Evolutionary conservation across 2,113 vertebrate genomes (phyloP).

Genomic region (Bujurquina vittata): DNA sequence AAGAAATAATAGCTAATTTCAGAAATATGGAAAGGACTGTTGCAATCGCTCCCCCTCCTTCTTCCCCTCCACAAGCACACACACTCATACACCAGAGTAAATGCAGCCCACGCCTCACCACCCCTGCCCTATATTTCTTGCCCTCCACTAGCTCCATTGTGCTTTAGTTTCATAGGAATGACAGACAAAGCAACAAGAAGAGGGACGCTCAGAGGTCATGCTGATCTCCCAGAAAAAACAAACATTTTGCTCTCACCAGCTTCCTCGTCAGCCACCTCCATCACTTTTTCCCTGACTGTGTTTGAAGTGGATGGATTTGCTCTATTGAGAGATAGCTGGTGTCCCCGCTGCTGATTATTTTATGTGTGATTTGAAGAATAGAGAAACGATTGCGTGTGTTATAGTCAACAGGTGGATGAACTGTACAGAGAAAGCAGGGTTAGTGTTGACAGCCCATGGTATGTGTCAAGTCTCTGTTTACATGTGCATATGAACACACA

Average conservation of each 20-base stretch:
- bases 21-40: not conserved
- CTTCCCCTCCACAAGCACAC: not conserved
- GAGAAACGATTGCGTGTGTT: constrained; percentile 8
- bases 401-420: constrained; percentile 69
- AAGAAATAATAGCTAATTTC: not conserved
- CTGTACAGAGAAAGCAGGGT: constrained; percentile 53
- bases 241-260: not conserved
- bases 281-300: not conserved
- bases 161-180: constrained; percentile 36
- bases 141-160: constrained; percentile 9
- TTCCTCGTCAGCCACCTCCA: accelerated
- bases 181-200: constrained; percentile 19
- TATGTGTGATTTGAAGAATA: not conserved
- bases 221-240: constrained; percentile 10
- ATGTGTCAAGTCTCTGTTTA: constrained; percentile 73
- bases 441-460: constrained; percentile 57
- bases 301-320: constrained; percentile 1
- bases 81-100: constrained; percentile 20
- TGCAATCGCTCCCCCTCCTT: not conserved
- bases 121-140: not conserved
- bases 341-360: constrained; percentile 7
- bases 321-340: not conserved
- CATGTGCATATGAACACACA: constrained; percentile 54
- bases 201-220: constrained; percentile 29
- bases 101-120: constrained; percentile 15